phyloP scores from a whole-genome alignment of 2,113 vertebrate genomes.

The Dasyurus viverrinus region DNA sequence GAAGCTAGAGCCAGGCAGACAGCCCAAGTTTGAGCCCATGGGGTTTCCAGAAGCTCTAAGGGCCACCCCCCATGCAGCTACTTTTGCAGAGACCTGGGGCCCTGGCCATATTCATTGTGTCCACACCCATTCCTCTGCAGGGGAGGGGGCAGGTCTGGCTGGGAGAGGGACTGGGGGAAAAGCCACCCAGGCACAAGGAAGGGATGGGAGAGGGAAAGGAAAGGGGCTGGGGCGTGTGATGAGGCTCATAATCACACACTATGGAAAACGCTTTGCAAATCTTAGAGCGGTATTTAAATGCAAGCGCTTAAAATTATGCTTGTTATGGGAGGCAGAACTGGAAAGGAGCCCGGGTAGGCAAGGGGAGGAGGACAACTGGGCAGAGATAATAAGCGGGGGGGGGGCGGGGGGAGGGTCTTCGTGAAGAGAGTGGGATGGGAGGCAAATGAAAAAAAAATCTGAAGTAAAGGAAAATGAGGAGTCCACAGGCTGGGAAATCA shows the following conservation, averaged over 20 bases:
- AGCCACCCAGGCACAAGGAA: background rate
- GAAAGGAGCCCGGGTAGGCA: background rate
- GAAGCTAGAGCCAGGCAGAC: background rate
- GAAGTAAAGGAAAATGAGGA: accelerated
- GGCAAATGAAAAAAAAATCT: background rate
- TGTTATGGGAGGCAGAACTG: background rate
- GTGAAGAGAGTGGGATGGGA: background rate
- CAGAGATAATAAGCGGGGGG: background rate
- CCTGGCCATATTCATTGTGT: background rate
- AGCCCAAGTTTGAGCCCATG: background rate
- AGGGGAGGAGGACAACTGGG: background rate
- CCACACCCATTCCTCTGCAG: background rate
- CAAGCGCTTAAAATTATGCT: background rate
- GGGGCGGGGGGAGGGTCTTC: accelerated
- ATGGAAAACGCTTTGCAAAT: background rate
- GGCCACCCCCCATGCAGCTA: background rate
- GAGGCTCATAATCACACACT: background rate
- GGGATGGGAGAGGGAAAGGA: background rate
- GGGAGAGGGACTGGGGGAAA: background rate
- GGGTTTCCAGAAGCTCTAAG: background rate
- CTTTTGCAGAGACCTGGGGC: no score
- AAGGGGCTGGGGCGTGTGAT: background rate
- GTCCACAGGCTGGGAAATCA: background rate
- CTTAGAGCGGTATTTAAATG: background rate
- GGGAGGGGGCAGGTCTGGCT: background rate